These are phyloP conservation scores for Drosophila kanapiae DNA, from an alignment of 1,140 invertebrate genomes.

Conservation along the genomic window DNA sequence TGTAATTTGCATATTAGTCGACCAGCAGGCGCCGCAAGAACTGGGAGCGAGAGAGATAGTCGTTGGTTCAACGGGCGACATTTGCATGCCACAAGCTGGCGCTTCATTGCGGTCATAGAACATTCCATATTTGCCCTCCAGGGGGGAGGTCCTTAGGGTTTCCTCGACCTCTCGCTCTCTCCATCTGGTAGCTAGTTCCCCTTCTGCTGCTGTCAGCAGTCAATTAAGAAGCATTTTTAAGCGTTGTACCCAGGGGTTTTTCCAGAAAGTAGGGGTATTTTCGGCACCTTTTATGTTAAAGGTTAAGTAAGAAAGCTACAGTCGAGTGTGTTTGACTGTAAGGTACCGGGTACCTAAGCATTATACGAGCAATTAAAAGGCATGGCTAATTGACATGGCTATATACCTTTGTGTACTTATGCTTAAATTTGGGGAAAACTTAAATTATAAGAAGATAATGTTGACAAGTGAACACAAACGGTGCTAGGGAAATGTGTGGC, in stretches of 20 bases:
- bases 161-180: neutral
- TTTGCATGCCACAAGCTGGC: slow-evolving; percentile 52
- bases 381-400: too few species aligned
- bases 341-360: too few species aligned
- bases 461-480: too few species aligned
- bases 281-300: neutral
- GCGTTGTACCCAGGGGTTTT: neutral
- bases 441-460: too few species aligned
- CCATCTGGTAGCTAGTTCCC: neutral
- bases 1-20: slow-evolving; percentile 64
- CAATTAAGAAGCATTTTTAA: slow-evolving; percentile 39
- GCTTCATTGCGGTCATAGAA: slow-evolving; percentile 42
- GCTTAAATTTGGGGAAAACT: too few species aligned
- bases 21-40: slow-evolving; percentile 33
- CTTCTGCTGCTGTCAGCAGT: slow-evolving; percentile 30
- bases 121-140: slow-evolving; percentile 32
- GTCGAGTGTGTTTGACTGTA: too few species aligned
- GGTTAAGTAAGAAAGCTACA: too few species aligned
- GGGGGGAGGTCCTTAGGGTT: slow-evolving; percentile 1
- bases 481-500: too few species aligned
- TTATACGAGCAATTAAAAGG: too few species aligned
- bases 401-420: too few species aligned
- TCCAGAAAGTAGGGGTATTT: neutral
- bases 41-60: neutral
- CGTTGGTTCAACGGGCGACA: slow-evolving; percentile 30